Conservation (phyloP, 2,888 invertebrate species). For the Elegia similella region DNA sequence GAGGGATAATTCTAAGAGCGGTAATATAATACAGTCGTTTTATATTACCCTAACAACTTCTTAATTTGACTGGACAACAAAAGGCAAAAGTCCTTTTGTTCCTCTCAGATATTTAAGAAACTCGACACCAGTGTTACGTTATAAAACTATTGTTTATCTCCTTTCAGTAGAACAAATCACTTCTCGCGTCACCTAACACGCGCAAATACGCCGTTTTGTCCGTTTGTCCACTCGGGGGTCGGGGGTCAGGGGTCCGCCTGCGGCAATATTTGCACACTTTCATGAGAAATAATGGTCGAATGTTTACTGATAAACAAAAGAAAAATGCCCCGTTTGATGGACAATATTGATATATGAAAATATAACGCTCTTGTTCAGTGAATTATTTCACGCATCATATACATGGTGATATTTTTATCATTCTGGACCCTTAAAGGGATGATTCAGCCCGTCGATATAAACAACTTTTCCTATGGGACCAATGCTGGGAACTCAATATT, state of each 20-base stretch:
- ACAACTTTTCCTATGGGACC: no score
- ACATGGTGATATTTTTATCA: no score
- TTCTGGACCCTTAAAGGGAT: no score
- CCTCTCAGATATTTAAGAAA: background rate
- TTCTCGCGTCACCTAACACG: conserved; percentile 3
- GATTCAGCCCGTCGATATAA: no score
- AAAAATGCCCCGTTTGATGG: background rate
- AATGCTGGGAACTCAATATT: no score
- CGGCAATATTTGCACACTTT: conserved; percentile 9
- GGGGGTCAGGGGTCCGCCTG: background rate
- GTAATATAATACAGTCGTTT: no score
- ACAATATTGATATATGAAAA: background rate
- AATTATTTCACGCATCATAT: no score
- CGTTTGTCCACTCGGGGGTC: conserved; percentile 1
- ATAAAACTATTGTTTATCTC: background rate
- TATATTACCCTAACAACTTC: background rate
- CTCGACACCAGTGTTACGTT: background rate
- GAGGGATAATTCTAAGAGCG: no score
- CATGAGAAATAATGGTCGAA: conserved; percentile 13
- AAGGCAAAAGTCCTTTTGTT: no score
- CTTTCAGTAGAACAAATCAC: background rate
- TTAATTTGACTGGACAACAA: no score
- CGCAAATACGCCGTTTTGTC: background rate
- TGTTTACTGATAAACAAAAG: conserved; percentile 3
- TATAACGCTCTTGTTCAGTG: background rate